phyloP scores from a whole-genome alignment of 2,113 vertebrate species.

The Trochalopteron elliotii region DNA sequence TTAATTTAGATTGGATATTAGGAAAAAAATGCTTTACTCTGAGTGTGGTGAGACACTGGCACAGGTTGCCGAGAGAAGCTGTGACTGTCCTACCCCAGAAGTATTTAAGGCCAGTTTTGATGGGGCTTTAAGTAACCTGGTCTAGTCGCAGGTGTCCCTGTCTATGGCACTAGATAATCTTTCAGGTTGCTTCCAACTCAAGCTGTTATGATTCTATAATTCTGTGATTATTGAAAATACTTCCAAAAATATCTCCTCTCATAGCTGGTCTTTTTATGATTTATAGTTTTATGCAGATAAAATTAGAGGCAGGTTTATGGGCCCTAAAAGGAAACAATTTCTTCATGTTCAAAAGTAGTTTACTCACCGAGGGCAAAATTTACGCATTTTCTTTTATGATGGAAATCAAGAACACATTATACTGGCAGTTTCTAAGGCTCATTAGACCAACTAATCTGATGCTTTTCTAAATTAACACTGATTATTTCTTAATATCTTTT shows the following conservation, averaged over 20 bases:
- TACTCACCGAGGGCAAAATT: background rate
- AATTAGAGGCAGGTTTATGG: background rate
- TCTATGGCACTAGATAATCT: background rate
- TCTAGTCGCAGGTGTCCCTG: background rate
- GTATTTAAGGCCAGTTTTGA: background rate
- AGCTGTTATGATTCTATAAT: background rate
- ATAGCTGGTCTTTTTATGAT: background rate
- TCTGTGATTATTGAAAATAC: background rate
- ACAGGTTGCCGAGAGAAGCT: background rate
- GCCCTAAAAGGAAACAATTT: background rate
- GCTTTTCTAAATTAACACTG: background rate
- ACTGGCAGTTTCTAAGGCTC: background rate
- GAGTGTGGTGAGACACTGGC: accelerated
- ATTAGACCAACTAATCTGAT: slow-evolving; percentile 3
- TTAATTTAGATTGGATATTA: background rate
- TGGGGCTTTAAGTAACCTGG: background rate
- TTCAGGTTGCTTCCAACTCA: background rate
- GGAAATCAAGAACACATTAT: slow-evolving; percentile 1
- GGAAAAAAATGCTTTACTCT: background rate
- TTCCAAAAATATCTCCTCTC: background rate
- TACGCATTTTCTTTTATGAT: background rate
- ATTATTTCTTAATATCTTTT: background rate
- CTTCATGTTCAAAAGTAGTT: background rate
- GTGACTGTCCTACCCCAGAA: background rate
- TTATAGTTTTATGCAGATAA: background rate